Percentiles rank a stretch among this genome's conserved stretches.
Evolutionary conservation across 2,797 vertebrate genomes (phyloP).

Genomic region (Falco concolor): DNA sequence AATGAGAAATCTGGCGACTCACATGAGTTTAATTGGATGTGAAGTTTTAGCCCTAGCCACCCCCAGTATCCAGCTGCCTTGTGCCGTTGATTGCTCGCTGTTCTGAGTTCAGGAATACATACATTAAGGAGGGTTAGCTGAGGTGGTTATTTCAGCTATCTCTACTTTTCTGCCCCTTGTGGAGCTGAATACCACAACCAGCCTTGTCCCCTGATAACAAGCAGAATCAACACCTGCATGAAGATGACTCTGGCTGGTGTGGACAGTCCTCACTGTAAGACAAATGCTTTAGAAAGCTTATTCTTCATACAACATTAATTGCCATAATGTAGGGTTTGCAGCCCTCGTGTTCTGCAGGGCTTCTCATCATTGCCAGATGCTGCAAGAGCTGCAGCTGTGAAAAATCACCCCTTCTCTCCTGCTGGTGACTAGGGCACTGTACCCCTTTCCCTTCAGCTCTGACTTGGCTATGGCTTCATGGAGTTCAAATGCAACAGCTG

Average conservation of each 20-base stretch:
- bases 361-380: neutral
- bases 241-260: neutral
- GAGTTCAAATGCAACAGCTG: neutral
- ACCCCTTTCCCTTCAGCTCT: neutral
- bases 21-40: neutral
- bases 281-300: neutral
- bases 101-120: neutral
- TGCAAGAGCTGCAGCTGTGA: conserved; percentile 33
- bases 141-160: neutral
- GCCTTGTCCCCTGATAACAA: neutral
- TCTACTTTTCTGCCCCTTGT: neutral
- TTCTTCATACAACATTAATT: neutral
- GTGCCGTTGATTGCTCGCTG: neutral
- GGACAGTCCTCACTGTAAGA: neutral
- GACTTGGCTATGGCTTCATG: neutral
- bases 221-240: neutral
- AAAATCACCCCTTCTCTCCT: conserved; percentile 3
- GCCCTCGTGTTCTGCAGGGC: neutral
- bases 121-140: neutral
- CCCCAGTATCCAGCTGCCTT: neutral
- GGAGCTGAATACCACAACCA: neutral
- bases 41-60: neutral
- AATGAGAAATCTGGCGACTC: neutral
- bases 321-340: neutral
- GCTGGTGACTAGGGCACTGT: neutral